A percentile compares a stretch with the other conserved stretches of the same genome.
Evolutionary conservation across 1,140 invertebrate genomes (phyloP).

Genomic region (Lamellibrachia luymesi): DNA sequence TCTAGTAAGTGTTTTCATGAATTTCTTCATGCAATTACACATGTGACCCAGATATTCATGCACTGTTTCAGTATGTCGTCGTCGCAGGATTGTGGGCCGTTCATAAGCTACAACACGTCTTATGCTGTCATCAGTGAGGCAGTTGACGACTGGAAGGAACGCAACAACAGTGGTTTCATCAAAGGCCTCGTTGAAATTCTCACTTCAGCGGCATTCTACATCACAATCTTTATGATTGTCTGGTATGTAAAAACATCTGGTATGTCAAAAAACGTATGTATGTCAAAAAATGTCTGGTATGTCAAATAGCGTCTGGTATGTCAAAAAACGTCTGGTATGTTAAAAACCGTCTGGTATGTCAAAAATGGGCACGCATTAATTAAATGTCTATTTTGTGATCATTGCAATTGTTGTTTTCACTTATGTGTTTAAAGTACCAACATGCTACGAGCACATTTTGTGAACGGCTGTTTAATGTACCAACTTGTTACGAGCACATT

Average conservation of each 20-base stretch:
- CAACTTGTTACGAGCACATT: too few relatives aligned
- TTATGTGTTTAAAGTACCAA: too few relatives aligned
- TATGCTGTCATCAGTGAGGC: slow-evolving; percentile 39
- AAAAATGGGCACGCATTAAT: too few relatives aligned
- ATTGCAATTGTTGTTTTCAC: too few relatives aligned
- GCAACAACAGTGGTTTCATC: slow-evolving; percentile 15
- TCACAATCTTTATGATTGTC: slow-evolving; percentile 6
- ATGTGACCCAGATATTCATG: neutral
- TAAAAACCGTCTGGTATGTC: too few relatives aligned
- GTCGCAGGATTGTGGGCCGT: slow-evolving; percentile 44
- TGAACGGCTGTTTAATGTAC: too few relatives aligned
- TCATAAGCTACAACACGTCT: slow-evolving; percentile 31
- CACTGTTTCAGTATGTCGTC: slow-evolving; percentile 38
- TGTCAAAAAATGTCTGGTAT: neutral
- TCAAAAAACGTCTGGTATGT: too few relatives aligned
- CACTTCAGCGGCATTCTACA: neutral
- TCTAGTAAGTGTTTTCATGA: neutral
- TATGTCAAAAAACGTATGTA: neutral
- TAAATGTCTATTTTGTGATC: too few relatives aligned
- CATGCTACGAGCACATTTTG: too few relatives aligned
- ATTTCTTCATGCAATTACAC: neutral
- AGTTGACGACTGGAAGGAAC: slow-evolving; percentile 31
- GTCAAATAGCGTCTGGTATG: neutral
- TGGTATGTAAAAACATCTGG: neutral
- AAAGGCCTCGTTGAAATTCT: slow-evolving; percentile 8